Percentiles rank a stretch among this genome's conserved stretches.
Conservation (phyloP, 2,797 vertebrate species). For the Notoglanidium macrostoma region DNA sequence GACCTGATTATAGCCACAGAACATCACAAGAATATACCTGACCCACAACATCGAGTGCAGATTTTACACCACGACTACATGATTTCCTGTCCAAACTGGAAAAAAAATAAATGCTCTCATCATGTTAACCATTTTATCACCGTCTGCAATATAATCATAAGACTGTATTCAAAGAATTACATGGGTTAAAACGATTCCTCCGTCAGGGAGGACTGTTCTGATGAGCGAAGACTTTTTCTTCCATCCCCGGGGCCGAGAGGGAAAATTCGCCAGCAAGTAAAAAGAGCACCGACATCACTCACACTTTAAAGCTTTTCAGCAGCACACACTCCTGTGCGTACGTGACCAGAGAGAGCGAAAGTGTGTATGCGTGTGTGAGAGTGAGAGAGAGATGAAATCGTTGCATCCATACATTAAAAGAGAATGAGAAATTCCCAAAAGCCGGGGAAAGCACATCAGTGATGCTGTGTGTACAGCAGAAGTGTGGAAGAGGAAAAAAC, state of each 20-base stretch:
- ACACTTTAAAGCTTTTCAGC: slow-evolving; percentile 46
- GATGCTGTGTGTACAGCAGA: slow-evolving; percentile 29
- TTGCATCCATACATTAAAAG: slow-evolving; percentile 36
- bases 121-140: background rate
- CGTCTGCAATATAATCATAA: too few relatives aligned
- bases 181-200: background rate
- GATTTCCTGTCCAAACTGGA: background rate
- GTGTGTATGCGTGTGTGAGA: background rate
- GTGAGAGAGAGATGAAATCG: slow-evolving; percentile 25
- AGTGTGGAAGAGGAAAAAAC: background rate
- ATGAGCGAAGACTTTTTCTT: slow-evolving; percentile 44
- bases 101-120: background rate
- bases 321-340: slow-evolving; percentile 38
- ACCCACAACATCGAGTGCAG: background rate
- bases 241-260: slow-evolving; percentile 69
- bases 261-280: slow-evolving; percentile 65
- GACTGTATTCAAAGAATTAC: background rate
- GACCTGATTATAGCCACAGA: background rate
- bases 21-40: background rate
- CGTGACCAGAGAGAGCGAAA: slow-evolving; percentile 11
- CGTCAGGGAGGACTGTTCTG: background rate
- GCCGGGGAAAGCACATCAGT: slow-evolving; percentile 20
- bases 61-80: background rate
- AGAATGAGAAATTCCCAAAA: slow-evolving; percentile 27
- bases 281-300: slow-evolving; percentile 48